Evolutionary conservation across 2,888 invertebrate genomes (phyloP).

Genomic region (Diaphora mendica): DNA sequence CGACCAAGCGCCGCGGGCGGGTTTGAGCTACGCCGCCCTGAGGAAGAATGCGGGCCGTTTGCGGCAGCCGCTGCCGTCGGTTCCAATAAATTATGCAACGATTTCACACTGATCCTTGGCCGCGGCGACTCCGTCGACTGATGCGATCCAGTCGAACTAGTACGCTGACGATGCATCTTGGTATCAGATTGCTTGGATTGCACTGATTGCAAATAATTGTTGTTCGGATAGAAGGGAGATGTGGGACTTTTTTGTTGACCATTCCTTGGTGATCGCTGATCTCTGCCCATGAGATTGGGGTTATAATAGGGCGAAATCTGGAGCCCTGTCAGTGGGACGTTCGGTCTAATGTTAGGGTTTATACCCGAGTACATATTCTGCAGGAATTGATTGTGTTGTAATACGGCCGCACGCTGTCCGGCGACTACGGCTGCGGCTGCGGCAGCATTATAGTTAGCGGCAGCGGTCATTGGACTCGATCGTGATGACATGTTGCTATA

Average conservation of each 20-base stretch:
- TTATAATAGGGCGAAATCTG: constrained; percentile 81
- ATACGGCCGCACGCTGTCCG: constrained; percentile 64
- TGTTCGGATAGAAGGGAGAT: constrained; percentile 78
- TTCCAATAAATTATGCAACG: constrained; percentile 87
- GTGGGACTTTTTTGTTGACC: constrained; percentile 79
- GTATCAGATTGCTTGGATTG: constrained; percentile 66
- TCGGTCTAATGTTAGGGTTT: constrained; percentile 70
- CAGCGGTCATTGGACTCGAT: constrained; percentile 81
- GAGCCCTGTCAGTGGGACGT: constrained; percentile 72
- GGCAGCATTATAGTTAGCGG: constrained; percentile 72
- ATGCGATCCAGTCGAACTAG: constrained; percentile 67
- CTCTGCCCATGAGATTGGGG: constrained; percentile 71
- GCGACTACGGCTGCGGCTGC: constrained; percentile 22
- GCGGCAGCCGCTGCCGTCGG: constrained; percentile 80
- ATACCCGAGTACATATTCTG: constrained; percentile 78
- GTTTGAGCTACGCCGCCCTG: constrained; percentile 62
- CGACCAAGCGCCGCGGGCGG: constrained; percentile 78
- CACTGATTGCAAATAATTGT: constrained; percentile 76
- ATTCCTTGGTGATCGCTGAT: constrained; percentile 69
- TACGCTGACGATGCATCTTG: constrained; percentile 61
- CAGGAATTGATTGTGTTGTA: constrained; percentile 70
- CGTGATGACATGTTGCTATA: constrained; percentile 77
- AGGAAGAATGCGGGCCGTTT: constrained; percentile 52
- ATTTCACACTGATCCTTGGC: constrained; percentile 88
- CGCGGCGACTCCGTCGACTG: constrained; percentile 83